A percentile compares a stretch with the other conserved stretches of the same genome.
phyloP scores from a whole-genome alignment of 2,888 invertebrate genomes.

The Endotricha flammealis region DNA sequence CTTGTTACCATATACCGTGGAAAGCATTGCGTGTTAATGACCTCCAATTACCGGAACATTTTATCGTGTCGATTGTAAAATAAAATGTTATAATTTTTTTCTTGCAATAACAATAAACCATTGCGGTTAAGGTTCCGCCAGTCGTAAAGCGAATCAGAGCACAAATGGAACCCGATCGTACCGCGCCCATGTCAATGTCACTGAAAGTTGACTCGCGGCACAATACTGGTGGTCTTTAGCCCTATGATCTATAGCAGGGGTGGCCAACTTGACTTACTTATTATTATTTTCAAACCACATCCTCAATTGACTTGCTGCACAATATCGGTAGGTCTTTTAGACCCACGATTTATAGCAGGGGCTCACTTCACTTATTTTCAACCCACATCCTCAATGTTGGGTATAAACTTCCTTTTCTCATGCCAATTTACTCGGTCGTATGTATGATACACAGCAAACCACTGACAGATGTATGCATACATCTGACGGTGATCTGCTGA shows the following conservation, averaged over 20 bases:
- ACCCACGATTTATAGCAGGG: no score
- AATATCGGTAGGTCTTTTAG: no score
- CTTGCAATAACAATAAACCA: constrained; percentile 20
- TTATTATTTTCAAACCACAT: no score
- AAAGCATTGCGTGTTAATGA: constrained; percentile 15
- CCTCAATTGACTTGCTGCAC: no score
- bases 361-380: no score
- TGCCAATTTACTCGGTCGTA: no score
- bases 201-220: constrained; percentile 39
- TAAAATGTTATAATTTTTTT: constrained; percentile 12
- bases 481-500: no score
- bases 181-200: constrained; percentile 53
- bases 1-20: neutral
- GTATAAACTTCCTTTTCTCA: no score
- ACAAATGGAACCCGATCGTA: constrained; percentile 37
- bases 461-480: no score
- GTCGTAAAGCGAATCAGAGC: constrained; percentile 53
- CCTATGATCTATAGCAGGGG: constrained; percentile 18
- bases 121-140: constrained; percentile 34
- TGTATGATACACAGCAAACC: no score
- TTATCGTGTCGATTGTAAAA: constrained; percentile 8
- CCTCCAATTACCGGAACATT: constrained; percentile 12
- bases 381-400: no score
- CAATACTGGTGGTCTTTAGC: constrained; percentile 14
- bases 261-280: constrained; percentile 10